Evolutionary conservation across 2,113 vertebrate species (phyloP), one percentile per base, ranked within the genome.

Genomic region (Pogonocichla stellata): DNA sequence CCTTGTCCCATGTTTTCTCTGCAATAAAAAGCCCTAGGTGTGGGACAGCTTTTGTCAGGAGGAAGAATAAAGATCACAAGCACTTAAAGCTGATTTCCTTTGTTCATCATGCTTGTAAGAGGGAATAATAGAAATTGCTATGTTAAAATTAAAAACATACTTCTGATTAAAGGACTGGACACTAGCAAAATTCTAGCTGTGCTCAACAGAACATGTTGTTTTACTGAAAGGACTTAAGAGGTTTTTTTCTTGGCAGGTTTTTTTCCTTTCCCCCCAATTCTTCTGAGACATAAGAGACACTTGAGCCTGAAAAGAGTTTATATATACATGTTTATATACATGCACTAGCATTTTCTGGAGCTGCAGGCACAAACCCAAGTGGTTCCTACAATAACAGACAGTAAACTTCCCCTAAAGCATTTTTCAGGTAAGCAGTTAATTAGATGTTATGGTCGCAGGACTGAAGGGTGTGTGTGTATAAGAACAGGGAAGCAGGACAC

Each of bases 191-290:
- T 73, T 77, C 25, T 50, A 43, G 7, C 36, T 57, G 45, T 73
- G 47, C 14, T 29, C 40, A 54, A 22, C 18, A 93, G 53, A 72
- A 61, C 25, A 16, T 9, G 24, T 4, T 33, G 6, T 83, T 79
- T 60, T 86, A 20, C 20, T 75, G 40, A 66, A 72, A 64, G 5
- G 23, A 15, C 0, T 0, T 19, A 33, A 53, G 2, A 8, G 5
- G 22, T 58, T 43, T 48, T 48, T 77, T 69, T 48, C 3, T n/a
- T 65, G 18, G 4, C 19, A 33, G 6, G 1, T 3, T 34, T n/a
- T 19, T n/a, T 56, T 8, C 38, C 5, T n/a, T 25, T 64, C 4
- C 26, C 3, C 3, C 0, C 7, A 3, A 33, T 69, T 28, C 43
- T 72, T 78, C 14, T 16, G 8, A 43, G 14, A 36, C 7, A 2